phyloP scores from a whole-genome alignment of 2,888 invertebrate genomes.

The Philaethria dido region DNA sequence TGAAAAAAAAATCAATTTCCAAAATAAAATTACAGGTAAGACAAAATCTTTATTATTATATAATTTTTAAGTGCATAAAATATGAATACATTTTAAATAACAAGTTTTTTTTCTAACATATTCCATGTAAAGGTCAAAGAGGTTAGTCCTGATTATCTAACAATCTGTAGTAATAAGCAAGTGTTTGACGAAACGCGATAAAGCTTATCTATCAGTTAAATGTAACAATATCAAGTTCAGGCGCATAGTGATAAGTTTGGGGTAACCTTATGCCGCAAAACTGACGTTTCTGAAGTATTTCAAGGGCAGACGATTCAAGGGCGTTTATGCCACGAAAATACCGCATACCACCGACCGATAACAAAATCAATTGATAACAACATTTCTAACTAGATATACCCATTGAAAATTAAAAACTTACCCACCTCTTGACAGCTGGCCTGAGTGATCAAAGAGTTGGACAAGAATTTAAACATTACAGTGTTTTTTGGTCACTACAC shows the following conservation, averaged over 20 bases:
- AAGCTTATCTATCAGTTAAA: conserved; percentile 17
- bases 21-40: conserved; percentile 39
- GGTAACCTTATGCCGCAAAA: conserved; percentile 47
- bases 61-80: not conserved
- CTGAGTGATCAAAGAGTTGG: conserved; percentile 84
- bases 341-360: conserved; percentile 45
- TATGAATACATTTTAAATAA: too few relatives aligned
- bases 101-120: conserved; percentile 7
- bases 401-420: conserved; percentile 78
- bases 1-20: not conserved
- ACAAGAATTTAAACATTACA: conserved; percentile 87
- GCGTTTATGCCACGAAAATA: conserved; percentile 50
- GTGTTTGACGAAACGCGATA: conserved; percentile 16
- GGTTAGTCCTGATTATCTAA: conserved; percentile 74
- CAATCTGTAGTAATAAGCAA: conserved; percentile 40
- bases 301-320: conserved; percentile 77
- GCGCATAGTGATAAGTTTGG: conserved; percentile 2
- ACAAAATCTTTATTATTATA: not conserved
- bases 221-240: conserved; percentile 18
- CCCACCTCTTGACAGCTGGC: conserved; percentile 91
- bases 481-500: conserved; percentile 68
- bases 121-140: conserved; percentile 58
- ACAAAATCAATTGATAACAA: conserved; percentile 26
- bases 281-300: conserved; percentile 61
- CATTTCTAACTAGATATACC: conserved; percentile 27